Conservation (phyloP, 2,797 vertebrate genomes). For the Lepus townsendii region DNA sequence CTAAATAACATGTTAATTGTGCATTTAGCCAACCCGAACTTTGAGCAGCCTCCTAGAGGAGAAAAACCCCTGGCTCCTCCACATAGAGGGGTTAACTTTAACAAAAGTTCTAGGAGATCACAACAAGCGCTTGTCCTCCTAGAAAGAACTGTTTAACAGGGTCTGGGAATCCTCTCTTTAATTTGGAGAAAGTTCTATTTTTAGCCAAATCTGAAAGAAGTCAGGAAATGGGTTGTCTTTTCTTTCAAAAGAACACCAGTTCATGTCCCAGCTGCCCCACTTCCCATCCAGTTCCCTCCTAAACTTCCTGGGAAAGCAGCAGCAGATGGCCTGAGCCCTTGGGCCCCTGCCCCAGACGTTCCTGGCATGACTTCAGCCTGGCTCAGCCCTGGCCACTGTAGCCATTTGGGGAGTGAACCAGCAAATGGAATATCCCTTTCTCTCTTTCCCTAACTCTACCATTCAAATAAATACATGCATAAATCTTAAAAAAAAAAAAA, state of each 20-base stretch:
- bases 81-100: conserved; percentile 41
- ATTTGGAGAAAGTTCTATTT: background rate
- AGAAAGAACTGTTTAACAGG: background rate
- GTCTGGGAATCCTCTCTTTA: conserved; percentile 28
- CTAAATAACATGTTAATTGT: background rate
- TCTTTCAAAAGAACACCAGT: background rate
- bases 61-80: background rate
- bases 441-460: too few relatives aligned
- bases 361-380: too few relatives aligned
- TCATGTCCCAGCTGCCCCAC: too few relatives aligned
- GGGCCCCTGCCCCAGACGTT: too few relatives aligned
- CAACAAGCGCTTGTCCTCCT: background rate
- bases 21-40: conserved; percentile 24
- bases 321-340: too few relatives aligned
- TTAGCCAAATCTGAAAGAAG: conserved; percentile 24
- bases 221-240: conserved; percentile 21
- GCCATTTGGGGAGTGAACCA: too few relatives aligned
- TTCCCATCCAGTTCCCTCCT: too few relatives aligned
- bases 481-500: too few relatives aligned
- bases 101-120: background rate
- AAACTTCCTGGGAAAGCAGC: too few relatives aligned
- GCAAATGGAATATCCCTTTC: too few relatives aligned
- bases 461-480: too few relatives aligned
- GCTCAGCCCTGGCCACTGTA: too few relatives aligned
- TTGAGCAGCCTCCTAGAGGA: conserved; percentile 8